Percentiles rank a stretch among this genome's conserved stretches.
Evolutionary conservation across 2,797 vertebrate species (phyloP).

Genomic region (Buceros bicornis): DNA sequence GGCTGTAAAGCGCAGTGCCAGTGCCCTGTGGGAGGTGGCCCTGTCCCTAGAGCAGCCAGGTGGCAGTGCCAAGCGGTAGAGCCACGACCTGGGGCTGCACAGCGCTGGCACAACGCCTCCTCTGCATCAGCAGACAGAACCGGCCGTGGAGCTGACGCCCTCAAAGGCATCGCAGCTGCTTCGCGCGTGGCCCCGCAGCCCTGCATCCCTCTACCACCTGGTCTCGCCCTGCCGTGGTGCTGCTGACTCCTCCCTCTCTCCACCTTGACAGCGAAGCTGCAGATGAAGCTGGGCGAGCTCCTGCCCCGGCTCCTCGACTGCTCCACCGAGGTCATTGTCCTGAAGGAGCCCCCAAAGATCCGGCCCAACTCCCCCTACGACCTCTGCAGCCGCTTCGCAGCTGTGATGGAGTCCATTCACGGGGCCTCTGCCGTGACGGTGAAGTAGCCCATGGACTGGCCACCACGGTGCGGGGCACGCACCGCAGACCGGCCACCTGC

Average conservation of each 20-base stretch:
- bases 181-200: neutral
- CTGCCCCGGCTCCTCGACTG: constrained; percentile 93
- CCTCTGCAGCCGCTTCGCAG: constrained; percentile 93
- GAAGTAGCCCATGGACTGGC: constrained; percentile 69
- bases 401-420: constrained; percentile 95
- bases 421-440: constrained; percentile 86
- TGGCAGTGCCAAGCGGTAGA: neutral
- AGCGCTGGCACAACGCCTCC: too few relatives aligned
- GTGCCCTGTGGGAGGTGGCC: neutral
- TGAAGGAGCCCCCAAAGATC: constrained; percentile 95
- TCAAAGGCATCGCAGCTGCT: neutral
- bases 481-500: neutral
- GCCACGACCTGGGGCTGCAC: too few relatives aligned
- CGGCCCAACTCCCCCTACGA: constrained; percentile 91
- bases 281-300: constrained; percentile 90
- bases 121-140: too few relatives aligned
- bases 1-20: too few relatives aligned
- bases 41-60: neutral
- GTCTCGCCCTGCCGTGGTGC: neutral
- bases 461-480: fast-evolving
- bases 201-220: neutral
- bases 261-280: constrained; percentile 85
- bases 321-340: constrained; percentile 86
- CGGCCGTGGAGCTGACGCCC: neutral
- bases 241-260: neutral